These are phyloP conservation scores for Asarcornis scutulata DNA, from an alignment of 2,113 vertebrate genomes.

Conservation along the genomic window DNA sequence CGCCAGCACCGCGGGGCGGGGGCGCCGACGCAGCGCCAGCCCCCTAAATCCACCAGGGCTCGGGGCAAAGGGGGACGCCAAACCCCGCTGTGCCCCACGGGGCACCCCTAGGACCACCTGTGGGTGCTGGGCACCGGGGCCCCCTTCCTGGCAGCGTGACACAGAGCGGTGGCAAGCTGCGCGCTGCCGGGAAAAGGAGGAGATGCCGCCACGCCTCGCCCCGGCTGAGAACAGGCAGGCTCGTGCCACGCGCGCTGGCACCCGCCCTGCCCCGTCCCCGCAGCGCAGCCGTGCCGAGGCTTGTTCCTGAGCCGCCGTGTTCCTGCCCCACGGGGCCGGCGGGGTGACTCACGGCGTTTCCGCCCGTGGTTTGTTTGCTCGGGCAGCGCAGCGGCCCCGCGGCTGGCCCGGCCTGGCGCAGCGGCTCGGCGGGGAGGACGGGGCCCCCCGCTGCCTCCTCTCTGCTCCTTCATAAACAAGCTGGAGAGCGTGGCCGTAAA, in stretches of 20 bases:
- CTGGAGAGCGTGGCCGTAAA: background rate
- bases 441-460: accelerated
- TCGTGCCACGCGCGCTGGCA: accelerated
- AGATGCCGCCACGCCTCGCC: background rate
- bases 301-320: background rate
- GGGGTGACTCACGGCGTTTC: conserved; percentile 48
- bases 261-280: background rate
- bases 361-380: conserved; percentile 48
- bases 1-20: accelerated
- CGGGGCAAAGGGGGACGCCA: background rate
- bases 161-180: background rate
- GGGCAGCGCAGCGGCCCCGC: background rate
- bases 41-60: background rate
- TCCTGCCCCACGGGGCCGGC: background rate
- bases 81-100: accelerated
- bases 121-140: accelerated
- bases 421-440: accelerated
- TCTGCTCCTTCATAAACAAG: accelerated
- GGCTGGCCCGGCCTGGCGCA: background rate
- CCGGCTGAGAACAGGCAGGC: background rate
- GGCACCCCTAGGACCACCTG: background rate
- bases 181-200: background rate
- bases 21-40: background rate
- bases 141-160: background rate
- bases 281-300: background rate